These are phyloP conservation scores for Chiridota heheva DNA, from an alignment of 35 echinoderm and acorn worm species.

Conservation along the genomic window DNA sequence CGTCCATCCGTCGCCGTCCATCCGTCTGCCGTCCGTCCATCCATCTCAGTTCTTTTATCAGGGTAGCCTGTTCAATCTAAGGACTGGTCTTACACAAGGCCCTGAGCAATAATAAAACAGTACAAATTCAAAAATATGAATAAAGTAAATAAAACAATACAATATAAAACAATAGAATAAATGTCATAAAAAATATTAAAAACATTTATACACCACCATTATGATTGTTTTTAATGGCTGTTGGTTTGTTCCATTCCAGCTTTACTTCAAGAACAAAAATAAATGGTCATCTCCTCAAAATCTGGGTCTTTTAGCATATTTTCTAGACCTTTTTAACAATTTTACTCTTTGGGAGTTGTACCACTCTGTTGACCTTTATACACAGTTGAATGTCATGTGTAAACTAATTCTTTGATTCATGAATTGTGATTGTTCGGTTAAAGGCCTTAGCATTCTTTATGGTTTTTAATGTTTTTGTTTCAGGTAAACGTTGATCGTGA, in stretches of 20 bases:
- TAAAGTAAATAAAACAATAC: background rate
- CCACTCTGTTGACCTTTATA: background rate
- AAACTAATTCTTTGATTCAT: background rate
- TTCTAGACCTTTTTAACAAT: no score
- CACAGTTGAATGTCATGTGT: background rate
- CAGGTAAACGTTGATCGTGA: slow-evolving; percentile 85
- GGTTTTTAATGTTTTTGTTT: background rate
- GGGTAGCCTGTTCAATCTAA: no score
- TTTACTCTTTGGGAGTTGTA: background rate
- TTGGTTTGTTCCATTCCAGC: no score
- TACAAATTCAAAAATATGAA: background rate
- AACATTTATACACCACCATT: no score
- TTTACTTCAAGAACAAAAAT: background rate
- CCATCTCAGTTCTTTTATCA: no score
- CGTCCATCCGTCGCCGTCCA: background rate
- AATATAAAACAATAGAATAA: no score
- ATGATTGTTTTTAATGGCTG: no score
- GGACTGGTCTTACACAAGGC: no score
- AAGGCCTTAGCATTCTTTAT: background rate
- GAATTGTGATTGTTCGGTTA: background rate
- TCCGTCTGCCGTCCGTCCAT: background rate
- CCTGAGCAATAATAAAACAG: background rate
- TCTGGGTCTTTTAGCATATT: no score
- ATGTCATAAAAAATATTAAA: no score
- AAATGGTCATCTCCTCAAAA: background rate